Base-by-base conservation (phyloP, 2,113 vertebrate species). In the Mustela lutreola region DNA sequence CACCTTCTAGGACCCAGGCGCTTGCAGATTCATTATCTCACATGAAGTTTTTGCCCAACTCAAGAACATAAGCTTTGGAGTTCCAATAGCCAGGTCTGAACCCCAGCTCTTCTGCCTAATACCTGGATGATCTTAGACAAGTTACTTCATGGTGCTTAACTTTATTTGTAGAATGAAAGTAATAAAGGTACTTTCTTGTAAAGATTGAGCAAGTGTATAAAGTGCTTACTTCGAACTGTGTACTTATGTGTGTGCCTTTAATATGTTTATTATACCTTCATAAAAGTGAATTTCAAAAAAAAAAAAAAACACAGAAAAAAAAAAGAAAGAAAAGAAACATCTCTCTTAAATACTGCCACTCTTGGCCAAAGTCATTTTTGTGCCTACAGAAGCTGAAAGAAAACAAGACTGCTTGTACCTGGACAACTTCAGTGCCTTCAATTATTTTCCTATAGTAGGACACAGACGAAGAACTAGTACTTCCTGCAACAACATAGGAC, bases 381-480 rank as follows among this genome's bases (percentile, higher is more conserved):
- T 58, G 36, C 56, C 33, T 70, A 97, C 0, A 33, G 39, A 97
- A 88, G 21, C 14, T 89, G n/a, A 93, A 79, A 8, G 71, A 33
- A 92, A 82, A 16, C 92, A 48, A 11, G 87, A 60, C 12, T 19
- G 5, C 31, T 48, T 58, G 7, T 98, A 99, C 99, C 99, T 99
- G 99, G 15, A 99, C 99, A 4, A 99, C 99, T 82, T 99, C 99
- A 0, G 99, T 99, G 78, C 99, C 99, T 94, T 99, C 99, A 16
- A 99, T 99, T 97, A 99, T 99, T 98, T 99, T 99, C 94, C 99
- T 99, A 97, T 99, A 99, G 98, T 99, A 99, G n/a, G 99, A 99
- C 58, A 99, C 99, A 1, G 99, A 99, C 0, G 99, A 99, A 95
- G 99, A 99, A 21, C 99, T 99, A 56, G 99, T 99, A 94, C 99